These are phyloP conservation scores for Phenganax stokvisi DNA, from an alignment of 92 coral and sea anemone genomes.

Conservation along the genomic window DNA sequence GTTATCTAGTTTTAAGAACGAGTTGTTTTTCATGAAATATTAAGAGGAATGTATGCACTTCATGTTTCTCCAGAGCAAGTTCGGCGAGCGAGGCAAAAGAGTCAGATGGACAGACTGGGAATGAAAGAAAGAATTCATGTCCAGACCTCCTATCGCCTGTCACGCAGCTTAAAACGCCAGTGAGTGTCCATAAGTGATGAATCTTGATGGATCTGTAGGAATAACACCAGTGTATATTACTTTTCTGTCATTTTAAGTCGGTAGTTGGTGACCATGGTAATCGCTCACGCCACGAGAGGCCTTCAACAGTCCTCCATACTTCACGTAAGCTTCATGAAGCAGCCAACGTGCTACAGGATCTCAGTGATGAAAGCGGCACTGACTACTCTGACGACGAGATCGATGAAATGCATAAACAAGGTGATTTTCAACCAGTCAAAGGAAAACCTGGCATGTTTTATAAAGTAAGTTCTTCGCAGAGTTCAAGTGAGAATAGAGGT, in stretches of 20 bases:
- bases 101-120: background rate
- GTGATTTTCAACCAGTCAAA: conserved; percentile 86
- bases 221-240: background rate
- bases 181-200: background rate
- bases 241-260: conserved; percentile 10
- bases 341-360: conserved; percentile 52
- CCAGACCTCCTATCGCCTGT: conserved; percentile 17
- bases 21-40: background rate
- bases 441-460: conserved; percentile 99
- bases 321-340: conserved; percentile 85
- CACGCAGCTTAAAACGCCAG: conserved; percentile 14
- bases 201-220: background rate
- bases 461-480: conserved; percentile 51
- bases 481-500: background rate
- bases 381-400: conserved; percentile 98
- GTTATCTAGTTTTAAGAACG: background rate
- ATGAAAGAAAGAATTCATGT: conserved; percentile 7
- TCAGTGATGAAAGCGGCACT: conserved; percentile 92
- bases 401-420: conserved; percentile 72
- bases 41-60: background rate
- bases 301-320: conserved; percentile 75
- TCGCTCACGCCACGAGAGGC: conserved; percentile 55
- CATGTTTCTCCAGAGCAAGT: conserved; percentile 17
- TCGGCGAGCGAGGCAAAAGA: conserved; percentile 38
- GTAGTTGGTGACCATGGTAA: background rate